Base-by-base conservation (phyloP, 2,797 vertebrate species). In the Crax fasciolata region DNA sequence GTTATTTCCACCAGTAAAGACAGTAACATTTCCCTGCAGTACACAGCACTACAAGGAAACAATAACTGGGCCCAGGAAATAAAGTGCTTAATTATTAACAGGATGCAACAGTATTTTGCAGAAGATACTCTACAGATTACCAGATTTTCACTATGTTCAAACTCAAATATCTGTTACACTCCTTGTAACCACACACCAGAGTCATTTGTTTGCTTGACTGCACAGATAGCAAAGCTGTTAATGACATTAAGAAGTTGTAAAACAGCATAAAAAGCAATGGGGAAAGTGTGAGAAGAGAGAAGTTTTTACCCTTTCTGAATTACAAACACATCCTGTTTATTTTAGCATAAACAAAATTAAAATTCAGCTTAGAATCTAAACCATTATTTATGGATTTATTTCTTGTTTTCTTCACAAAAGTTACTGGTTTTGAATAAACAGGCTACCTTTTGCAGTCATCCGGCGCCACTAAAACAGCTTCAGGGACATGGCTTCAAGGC, bases 161-260 rank as follows among this genome's bases (percentile, higher is more conserved):
- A 90, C 28, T 63, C n/a, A 80, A 68, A 11, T 57, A 59, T 51
- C 63, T 67, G 58, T n/a, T 79, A 57, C 3, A 58, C 7, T 55
- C 41, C 52, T 32, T 27, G 63, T 27, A 76, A 76, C 48, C 73
- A 70, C 73, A 77, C 20, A 19, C 6, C 16, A 11, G 7, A 88
- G 63, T 48, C 9, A 55, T 65, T 57, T 83, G 20, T 91, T 86
- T 73, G 55, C 74, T 43, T 49, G 57, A 63, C 52, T 77, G 61
- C 46, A 79, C 49, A 75, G 76, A 51, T 30, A 80, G 51, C 59
- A 73, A 73, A 83, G 73, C 84, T 61, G 63, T 39, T 68, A 89
- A 74, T 43, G 54, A 85, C 66, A 90, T 71, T 82, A 88, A 85
- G 62, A 92, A 74, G 62, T 32, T 63, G 73, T 39, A 85, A 48